Evolutionary conservation across 2,113 vertebrate genomes (phyloP).

Genomic region (Mus musculus): DNA sequence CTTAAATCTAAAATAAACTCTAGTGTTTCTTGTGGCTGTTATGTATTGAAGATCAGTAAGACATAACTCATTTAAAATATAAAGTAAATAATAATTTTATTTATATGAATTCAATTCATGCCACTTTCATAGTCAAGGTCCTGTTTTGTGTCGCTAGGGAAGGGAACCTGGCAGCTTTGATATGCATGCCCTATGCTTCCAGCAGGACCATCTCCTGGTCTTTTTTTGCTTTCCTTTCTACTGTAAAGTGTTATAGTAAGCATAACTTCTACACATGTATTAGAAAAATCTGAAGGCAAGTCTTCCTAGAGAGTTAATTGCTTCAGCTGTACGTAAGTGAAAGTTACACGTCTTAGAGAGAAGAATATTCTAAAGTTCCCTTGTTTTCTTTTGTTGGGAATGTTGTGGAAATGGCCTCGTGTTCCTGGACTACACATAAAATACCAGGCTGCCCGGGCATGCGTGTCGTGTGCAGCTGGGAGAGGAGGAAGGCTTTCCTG

Average conservation of each 20-base stretch:
- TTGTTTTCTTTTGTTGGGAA: conserved; percentile 34
- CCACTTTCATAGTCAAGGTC: conserved; percentile 19
- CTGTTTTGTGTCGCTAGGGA: background rate
- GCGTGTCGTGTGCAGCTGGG: background rate
- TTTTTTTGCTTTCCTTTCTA: conserved; percentile 54
- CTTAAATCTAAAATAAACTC: conserved; percentile 36
- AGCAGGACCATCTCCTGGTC: background rate
- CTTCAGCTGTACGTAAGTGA: conserved; percentile 46
- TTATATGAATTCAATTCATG: conserved; percentile 28
- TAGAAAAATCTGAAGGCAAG: background rate
- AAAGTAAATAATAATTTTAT: conserved; percentile 7
- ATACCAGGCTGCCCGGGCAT: conserved; percentile 33
- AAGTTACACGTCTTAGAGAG: conserved; percentile 51
- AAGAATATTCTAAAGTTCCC: conserved; percentile 32
- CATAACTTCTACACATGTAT: conserved; percentile 2
- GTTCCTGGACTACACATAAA: conserved; percentile 33
- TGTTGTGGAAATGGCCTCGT: conserved; percentile 46
- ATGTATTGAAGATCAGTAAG: conserved; percentile 43
- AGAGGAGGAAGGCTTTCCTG: conserved; percentile 65
- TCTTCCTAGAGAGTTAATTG: conserved; percentile 21
- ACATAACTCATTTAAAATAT: conserved; percentile 3
- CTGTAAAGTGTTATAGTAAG: background rate
- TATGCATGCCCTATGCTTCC: background rate
- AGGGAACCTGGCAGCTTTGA: background rate
- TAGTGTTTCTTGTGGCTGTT: background rate